Conservation (phyloP, 2,888 invertebrate species). For the Leptopterna dolabrata region DNA sequence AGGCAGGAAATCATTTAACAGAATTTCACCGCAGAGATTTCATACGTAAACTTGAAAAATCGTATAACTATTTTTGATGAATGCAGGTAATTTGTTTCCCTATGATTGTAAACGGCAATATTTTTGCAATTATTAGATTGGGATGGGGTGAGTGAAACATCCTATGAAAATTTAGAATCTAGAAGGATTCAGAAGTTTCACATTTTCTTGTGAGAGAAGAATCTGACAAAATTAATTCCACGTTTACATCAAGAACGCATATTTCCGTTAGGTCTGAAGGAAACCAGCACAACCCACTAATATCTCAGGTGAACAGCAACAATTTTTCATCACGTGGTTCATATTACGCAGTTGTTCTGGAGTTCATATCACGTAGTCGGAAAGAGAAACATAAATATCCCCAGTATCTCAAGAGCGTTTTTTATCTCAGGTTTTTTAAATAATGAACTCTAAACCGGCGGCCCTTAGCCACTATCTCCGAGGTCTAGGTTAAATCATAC, state of each 20-base stretch:
- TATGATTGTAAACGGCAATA: too few relatives aligned
- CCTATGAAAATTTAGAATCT: too few relatives aligned
- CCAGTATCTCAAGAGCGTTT: not conserved
- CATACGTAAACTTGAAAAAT: too few relatives aligned
- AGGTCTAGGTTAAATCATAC: constrained; percentile 7
- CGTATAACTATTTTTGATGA: too few relatives aligned
- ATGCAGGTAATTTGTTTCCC: too few relatives aligned
- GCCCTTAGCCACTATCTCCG: constrained; percentile 7
- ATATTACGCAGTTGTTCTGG: constrained; percentile 28
- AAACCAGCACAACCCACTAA: not conserved
- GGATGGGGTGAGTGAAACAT: too few relatives aligned
- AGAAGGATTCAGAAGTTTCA: too few relatives aligned
- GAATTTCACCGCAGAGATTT: too few relatives aligned
- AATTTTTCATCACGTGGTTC: not conserved
- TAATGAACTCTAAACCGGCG: constrained; percentile 2
- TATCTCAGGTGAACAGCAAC: not conserved
- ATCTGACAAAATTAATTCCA: too few relatives aligned
- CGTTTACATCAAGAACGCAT: not conserved
- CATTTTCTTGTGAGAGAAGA: too few relatives aligned
- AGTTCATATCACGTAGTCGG: constrained; percentile 34
- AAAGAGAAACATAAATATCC: constrained; percentile 17
- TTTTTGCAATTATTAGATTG: too few relatives aligned
- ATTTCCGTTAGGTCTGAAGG: not conserved
- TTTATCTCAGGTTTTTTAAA: not conserved
- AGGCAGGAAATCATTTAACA: too few relatives aligned